These are phyloP conservation scores for Paedocypris micromegethes DNA, from an alignment of 2,797 vertebrate species.

Conservation along the genomic window DNA sequence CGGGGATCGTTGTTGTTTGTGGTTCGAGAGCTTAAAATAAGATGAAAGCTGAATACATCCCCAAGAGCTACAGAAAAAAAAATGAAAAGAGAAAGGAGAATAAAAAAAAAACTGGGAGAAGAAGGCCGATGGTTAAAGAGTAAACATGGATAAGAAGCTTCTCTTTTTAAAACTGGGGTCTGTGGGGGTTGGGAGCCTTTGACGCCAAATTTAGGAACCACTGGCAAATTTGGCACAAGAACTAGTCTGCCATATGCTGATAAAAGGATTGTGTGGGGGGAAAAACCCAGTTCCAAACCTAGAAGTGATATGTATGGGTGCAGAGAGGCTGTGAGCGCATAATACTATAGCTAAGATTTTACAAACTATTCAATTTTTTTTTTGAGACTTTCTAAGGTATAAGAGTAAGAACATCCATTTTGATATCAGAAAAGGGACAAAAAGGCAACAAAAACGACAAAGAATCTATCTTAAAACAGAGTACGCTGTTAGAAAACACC, in stretches of 20 bases:
- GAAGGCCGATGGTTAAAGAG: too few relatives aligned
- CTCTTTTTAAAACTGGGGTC: slow-evolving; percentile 16
- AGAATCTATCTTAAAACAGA: too few relatives aligned
- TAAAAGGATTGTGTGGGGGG: slow-evolving; percentile 63
- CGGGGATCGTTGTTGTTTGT: slow-evolving; percentile 34
- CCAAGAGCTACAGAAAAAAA: slow-evolving; percentile 13
- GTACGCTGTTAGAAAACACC: too few relatives aligned
- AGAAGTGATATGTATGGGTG: slow-evolving; percentile 4
- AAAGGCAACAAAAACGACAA: too few relatives aligned
- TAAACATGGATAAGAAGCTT: slow-evolving; percentile 10
- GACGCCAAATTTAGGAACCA: slow-evolving; percentile 39
- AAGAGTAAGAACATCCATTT: too few relatives aligned
- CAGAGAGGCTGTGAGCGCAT: too few relatives aligned
- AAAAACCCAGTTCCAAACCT: slow-evolving; percentile 44
- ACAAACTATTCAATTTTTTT: too few relatives aligned
- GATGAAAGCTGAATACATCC: slow-evolving; percentile 26
- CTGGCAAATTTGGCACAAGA: slow-evolving; percentile 58
- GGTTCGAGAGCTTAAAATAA: slow-evolving; percentile 45
- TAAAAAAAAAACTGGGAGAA: slow-evolving; percentile 1
- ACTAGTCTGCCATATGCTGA: slow-evolving; percentile 66
- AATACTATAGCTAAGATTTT: too few relatives aligned
- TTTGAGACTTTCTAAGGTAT: too few relatives aligned
- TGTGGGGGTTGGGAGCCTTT: slow-evolving; percentile 38
- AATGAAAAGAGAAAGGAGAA: slow-evolving; percentile 1
- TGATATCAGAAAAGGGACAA: too few relatives aligned